Conservation (phyloP, 1,140 invertebrate genomes). For the Artemia franciscana region DNA sequence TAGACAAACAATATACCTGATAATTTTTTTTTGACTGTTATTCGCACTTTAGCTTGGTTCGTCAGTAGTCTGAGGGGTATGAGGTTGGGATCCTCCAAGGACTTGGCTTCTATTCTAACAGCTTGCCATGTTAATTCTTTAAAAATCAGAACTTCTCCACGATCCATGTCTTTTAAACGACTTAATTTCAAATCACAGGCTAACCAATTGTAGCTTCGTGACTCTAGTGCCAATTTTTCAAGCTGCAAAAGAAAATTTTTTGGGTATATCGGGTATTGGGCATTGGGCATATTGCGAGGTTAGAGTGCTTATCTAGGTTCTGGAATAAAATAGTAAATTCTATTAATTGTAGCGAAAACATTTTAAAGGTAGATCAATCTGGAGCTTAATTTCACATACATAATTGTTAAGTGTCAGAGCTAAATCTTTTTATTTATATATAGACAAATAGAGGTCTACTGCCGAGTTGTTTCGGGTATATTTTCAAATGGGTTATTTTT, state of each 20-base stretch:
- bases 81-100: conserved; percentile 47
- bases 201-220: conserved; percentile 69
- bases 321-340: no score
- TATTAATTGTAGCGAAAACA: conserved; percentile 7
- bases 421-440: no score
- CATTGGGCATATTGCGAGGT: no score
- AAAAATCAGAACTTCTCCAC: conserved; percentile 78
- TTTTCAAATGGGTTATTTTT: no score
- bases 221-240: conserved; percentile 71
- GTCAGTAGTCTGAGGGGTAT: conserved; percentile 79
- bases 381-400: no score
- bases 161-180: conserved; percentile 62
- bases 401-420: no score
- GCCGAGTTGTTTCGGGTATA: no score
- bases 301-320: no score
- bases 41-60: conserved; percentile 79
- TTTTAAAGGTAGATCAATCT: no score
- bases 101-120: conserved; percentile 72
- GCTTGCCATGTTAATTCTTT: conserved; percentile 97
- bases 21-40: conserved; percentile 84
- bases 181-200: conserved; percentile 59
- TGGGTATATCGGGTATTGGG: no score
- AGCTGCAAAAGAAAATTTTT: conserved; percentile 35
- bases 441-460: no score
- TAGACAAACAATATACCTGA: conserved; percentile 32